These are phyloP conservation scores for Ischnura elegans DNA, from an alignment of 2,888 invertebrate species.

Conservation along the genomic window DNA sequence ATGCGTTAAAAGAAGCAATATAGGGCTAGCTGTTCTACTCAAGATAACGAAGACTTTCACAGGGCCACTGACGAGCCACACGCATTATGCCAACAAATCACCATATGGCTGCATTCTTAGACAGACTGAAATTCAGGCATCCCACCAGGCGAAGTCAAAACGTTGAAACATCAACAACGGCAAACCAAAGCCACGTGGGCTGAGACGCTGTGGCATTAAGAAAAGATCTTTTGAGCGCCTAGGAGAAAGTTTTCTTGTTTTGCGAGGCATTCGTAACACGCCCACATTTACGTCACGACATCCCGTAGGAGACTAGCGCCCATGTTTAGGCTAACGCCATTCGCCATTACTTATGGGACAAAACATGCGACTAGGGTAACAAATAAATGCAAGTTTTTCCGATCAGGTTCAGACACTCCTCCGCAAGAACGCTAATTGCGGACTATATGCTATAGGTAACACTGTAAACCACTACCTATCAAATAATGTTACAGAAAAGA, in stretches of 20 bases:
- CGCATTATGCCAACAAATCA: no score
- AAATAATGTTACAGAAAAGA: no score
- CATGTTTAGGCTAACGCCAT: not conserved
- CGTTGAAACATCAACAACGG: not conserved
- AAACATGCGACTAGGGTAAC: not conserved
- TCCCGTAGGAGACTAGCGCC: not conserved
- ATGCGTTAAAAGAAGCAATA: no score
- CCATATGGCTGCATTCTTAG: no score
- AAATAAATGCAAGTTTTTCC: no score
- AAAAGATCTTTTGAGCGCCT: not conserved
- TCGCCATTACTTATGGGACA: not conserved
- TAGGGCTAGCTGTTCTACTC: no score
- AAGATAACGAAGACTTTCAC: no score
- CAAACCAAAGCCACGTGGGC: not conserved
- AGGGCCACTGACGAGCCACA: no score
- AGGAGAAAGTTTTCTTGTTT: not conserved
- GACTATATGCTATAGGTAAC: no score
- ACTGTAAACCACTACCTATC: no score
- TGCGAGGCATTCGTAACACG: constrained; percentile 20
- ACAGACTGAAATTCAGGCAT: not conserved
- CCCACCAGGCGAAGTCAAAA: not conserved
- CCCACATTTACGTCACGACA: constrained; percentile 18
- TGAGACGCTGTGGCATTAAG: not conserved
- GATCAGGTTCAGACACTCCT: no score
- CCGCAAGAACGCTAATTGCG: no score